Conservation (phyloP, 2,888 invertebrate species). For the Eumacrocentrus americanus region DNA sequence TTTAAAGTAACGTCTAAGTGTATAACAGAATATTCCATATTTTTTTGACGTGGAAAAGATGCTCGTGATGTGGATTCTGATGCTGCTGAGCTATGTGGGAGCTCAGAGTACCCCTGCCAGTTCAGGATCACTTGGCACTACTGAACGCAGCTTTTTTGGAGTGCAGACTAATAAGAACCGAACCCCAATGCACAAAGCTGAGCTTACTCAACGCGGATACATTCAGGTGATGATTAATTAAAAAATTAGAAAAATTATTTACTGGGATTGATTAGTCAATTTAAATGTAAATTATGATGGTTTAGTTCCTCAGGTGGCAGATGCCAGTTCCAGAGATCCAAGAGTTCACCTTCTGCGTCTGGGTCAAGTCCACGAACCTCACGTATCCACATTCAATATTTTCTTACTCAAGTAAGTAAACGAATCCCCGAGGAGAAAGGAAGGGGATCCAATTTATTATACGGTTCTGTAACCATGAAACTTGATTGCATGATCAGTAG, state of each 20-base stretch:
- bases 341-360: conserved; percentile 66
- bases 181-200: conserved; percentile 66
- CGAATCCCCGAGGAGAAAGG: background rate
- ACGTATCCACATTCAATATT: conserved; percentile 64
- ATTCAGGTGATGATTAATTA: conserved; percentile 66
- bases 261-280: background rate
- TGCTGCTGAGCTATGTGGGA: background rate
- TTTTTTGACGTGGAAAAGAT: too few species aligned
- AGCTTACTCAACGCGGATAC: conserved; percentile 72
- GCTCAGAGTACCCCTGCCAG: background rate
- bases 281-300: conserved; percentile 14
- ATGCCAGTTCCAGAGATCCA: conserved; percentile 63
- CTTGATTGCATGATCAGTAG: conserved; percentile 1
- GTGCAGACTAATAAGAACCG: conserved; percentile 13
- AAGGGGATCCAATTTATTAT: background rate
- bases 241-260: background rate
- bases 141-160: background rate
- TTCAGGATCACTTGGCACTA: background rate
- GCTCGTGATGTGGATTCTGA: background rate
- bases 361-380: conserved; percentile 64
- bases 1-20: too few species aligned
- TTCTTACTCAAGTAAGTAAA: conserved; percentile 66
- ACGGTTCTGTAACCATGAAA: conserved; percentile 56
- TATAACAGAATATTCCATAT: too few species aligned
- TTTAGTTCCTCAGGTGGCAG: conserved; percentile 64